Evolutionary conservation across 1,140 invertebrate genomes (phyloP), one percentile per base, ranked within the genome.

Genomic region (Acyrthosiphon pisum): DNA sequence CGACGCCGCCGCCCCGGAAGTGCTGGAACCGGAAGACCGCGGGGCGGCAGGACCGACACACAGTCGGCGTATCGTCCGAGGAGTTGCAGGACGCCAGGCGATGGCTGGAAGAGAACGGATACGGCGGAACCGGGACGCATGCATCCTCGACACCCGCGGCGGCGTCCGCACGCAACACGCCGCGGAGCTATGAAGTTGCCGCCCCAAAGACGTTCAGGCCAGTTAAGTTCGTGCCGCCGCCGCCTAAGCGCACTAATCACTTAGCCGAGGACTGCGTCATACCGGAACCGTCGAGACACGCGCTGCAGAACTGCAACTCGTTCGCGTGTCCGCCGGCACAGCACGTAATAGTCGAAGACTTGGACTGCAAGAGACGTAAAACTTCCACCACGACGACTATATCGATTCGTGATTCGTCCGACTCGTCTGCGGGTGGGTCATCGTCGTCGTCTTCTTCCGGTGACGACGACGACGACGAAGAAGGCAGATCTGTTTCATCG

Each of bases 31-130:
- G 94, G 9, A 90, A 91, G 20, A 4, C 93, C 2, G 35, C 48
- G 50, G 81, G 50, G 2, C 93, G 94, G 35, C 93, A 94, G 53
- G 96, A 96, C 56, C 95, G 97, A 7, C 97, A 98, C 94, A 98
- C 97, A 0, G 97, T 98, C 8, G 97, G 97, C 35, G 97, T 98
- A 3, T 97, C 97, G 8, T 95, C 96, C 3, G 97, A 98, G 94
- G 97, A 98, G 94, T 95, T 98, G 46, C 97, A 96, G 2, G 96
- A 97, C 94, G 97, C 97, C 1, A 96, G 97, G 84, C 96, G 96
- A 91, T 96, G 97, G 94, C 96, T 98, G 81, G 96, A 97, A 94
- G 96, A 97, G 94, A 96, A 94, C 89, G 91, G 83, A 3, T 86
- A 68, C 44, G 53, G 35, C 3, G n/a, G 30, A 60, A 81, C 53